phyloP scores from a whole-genome alignment of 2,113 vertebrate species.

The Datnioides undecimradiatus region DNA sequence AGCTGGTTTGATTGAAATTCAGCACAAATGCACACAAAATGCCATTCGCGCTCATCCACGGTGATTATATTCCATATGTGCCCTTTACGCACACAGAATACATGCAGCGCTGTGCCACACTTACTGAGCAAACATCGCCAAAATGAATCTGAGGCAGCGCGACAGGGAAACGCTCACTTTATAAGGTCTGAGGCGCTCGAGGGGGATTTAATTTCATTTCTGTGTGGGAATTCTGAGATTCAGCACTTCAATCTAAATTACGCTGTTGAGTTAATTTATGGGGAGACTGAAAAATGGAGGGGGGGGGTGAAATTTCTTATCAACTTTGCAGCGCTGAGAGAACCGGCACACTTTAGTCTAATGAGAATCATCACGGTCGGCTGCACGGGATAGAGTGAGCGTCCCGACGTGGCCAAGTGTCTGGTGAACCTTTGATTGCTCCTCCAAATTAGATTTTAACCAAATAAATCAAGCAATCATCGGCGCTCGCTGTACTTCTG shows the following conservation, averaged over 20 bases:
- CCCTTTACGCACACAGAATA: neutral
- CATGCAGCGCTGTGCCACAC: neutral
- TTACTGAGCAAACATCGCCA: constrained; percentile 18
- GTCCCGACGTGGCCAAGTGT: constrained; percentile 10
- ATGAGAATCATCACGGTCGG: constrained; percentile 47
- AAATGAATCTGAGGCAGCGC: constrained; percentile 13
- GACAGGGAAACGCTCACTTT: constrained; percentile 14
- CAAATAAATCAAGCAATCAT: constrained; percentile 1
- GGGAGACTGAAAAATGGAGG: too few relatives aligned
- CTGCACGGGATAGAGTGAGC: constrained; percentile 1
- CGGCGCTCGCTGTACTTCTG: neutral
- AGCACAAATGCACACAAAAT: constrained; percentile 15
- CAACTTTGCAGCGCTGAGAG: constrained; percentile 8
- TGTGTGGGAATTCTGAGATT: constrained; percentile 11
- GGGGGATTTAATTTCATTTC: constrained; percentile 38
- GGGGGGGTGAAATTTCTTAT: constrained; percentile 26
- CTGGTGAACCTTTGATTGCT: constrained; percentile 15
- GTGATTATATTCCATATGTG: constrained; percentile 2
- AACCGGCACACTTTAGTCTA: constrained; percentile 15
- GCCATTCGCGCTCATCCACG: neutral
- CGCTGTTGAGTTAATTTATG: constrained; percentile 38
- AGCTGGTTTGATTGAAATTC: constrained; percentile 7
- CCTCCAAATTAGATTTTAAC: constrained; percentile 23
- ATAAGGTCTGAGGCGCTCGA: neutral
- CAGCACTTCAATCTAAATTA: constrained; percentile 44